Base-by-base conservation (phyloP, 1,140 invertebrate genomes). In the Bombus affinis region DNA sequence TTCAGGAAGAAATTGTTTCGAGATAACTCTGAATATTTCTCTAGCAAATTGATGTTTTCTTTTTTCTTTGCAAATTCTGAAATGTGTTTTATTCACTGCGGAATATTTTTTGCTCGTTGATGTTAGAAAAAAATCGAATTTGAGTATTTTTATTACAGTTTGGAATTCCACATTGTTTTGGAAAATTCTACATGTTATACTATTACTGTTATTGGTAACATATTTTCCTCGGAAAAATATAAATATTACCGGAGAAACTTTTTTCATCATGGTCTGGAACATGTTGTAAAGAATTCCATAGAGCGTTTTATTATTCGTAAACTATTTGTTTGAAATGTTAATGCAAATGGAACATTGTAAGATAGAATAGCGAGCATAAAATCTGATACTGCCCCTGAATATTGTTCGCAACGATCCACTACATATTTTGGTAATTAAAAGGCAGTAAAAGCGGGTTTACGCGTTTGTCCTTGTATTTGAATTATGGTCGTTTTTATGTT, bases 401-500 rank as follows among this genome's bases (percentile, higher is more conserved):
- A 37, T 68, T 68, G 18, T 68, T 68, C 66, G 18, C 66, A 25
- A 25, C 66, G 66, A 68, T 68, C 66, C 18, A 68, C 66, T 68
- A 22, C 47, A 53, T 53, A 68, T 68, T 68, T 68, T 37, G 66
- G 35, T 37, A 68, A 68, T 68, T 68, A 68, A 68, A 68, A 18
- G 66, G 9, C 35, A 68, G 66, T 68, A 37, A 68, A 68, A 10
- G 8, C 35, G 18, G 25, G 66, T 68, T 68, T 68, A 68, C 35
- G 25, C 68, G 37, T 71, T 71, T 39, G 37, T 71, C 68, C 68
- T 39, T 71, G 68, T 71, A 25, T 39, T 28, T 71, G 68, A 71
- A 71, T 71, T 71, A 71, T 71, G 37, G 68, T 37, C 68, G 37
- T 39, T 71, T 70, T 71, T 68, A 71, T 71, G 37, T 39, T 71